Evolutionary conservation across 2,113 vertebrate genomes (phyloP).

Genomic region (Perccottus glenii): DNA sequence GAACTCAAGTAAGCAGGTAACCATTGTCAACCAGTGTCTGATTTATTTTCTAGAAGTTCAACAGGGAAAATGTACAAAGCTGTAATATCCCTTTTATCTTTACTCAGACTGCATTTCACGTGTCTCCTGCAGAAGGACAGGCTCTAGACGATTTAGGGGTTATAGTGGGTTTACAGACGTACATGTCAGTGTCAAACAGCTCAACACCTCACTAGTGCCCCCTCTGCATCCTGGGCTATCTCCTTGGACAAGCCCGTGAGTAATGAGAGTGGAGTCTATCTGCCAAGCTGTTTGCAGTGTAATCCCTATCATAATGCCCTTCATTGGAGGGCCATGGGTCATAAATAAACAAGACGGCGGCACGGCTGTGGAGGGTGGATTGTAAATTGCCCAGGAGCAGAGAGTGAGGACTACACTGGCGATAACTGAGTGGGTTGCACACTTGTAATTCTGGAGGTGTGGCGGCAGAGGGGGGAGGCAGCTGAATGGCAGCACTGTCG

Average conservation of each 20-base stretch:
- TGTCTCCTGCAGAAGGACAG: background rate
- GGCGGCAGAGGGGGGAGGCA: conserved; percentile 24
- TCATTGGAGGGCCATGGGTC: conserved; percentile 46
- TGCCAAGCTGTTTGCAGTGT: conserved; percentile 49
- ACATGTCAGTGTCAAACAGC: conserved; percentile 15
- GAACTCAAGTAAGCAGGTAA: background rate
- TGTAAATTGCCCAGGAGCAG: conserved; percentile 38
- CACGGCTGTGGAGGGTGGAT: conserved; percentile 5
- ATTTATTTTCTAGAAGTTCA: too few species aligned
- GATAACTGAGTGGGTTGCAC: conserved; percentile 47
- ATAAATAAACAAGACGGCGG: conserved; percentile 54
- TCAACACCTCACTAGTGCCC: conserved; percentile 17
- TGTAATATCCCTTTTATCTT: background rate
- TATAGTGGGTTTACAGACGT: background rate
- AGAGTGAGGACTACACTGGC: conserved; percentile 17
- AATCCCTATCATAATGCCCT: conserved; percentile 61
- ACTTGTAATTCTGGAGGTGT: conserved; percentile 61
- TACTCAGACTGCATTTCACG: background rate
- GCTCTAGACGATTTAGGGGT: background rate
- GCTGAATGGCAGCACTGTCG: conserved; percentile 41
- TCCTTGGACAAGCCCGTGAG: conserved; percentile 38
- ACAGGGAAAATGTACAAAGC: background rate
- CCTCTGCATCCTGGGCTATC: conserved; percentile 17
- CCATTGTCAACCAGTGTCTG: too few species aligned
- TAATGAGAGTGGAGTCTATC: conserved; percentile 35